These are phyloP conservation scores for Choristoneura fumiferana DNA, from an alignment of 1,140 invertebrate genomes.

Conservation along the genomic window DNA sequence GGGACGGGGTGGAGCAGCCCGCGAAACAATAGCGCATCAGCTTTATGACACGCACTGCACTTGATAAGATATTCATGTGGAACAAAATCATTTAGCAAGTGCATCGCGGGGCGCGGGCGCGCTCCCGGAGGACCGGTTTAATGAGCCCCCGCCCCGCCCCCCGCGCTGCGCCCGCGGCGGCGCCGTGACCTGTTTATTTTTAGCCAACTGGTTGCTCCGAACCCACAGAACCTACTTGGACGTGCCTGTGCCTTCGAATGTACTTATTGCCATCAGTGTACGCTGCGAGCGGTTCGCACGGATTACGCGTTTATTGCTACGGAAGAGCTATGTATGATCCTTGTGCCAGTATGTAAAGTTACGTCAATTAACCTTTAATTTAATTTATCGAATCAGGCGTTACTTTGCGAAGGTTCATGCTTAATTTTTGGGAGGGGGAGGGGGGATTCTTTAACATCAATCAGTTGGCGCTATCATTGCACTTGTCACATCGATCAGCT, in stretches of 20 bases:
- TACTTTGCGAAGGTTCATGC: too few relatives aligned
- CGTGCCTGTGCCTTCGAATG: not conserved
- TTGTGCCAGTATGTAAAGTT: too few relatives aligned
- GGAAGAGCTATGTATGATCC: too few relatives aligned
- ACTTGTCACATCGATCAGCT: too few relatives aligned
- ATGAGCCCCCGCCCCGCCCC: slow-evolving; percentile 11
- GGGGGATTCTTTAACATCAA: too few relatives aligned
- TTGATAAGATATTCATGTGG: slow-evolving; percentile 12
- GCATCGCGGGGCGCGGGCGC: not conserved
- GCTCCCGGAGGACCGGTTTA: slow-evolving; percentile 11
- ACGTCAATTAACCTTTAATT: too few relatives aligned
- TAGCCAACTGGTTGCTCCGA: slow-evolving; percentile 56
- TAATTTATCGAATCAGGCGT: too few relatives aligned
- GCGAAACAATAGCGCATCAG: slow-evolving; percentile 18
- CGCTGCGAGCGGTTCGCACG: slow-evolving; percentile 9
- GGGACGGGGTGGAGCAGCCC: not conserved
- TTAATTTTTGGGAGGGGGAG: too few relatives aligned
- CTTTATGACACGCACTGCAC: slow-evolving; percentile 6
- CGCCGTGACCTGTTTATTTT: slow-evolving; percentile 55
- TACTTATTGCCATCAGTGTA: too few relatives aligned
- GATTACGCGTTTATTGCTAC: too few relatives aligned
- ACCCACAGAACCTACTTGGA: slow-evolving; percentile 27
- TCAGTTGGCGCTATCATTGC: too few relatives aligned
- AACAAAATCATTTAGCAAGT: slow-evolving; percentile 18
- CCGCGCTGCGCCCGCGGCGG: slow-evolving; percentile 27